phyloP scores from a whole-genome alignment of 2,888 invertebrate species.

The Euspilapteryx auroguttella region DNA sequence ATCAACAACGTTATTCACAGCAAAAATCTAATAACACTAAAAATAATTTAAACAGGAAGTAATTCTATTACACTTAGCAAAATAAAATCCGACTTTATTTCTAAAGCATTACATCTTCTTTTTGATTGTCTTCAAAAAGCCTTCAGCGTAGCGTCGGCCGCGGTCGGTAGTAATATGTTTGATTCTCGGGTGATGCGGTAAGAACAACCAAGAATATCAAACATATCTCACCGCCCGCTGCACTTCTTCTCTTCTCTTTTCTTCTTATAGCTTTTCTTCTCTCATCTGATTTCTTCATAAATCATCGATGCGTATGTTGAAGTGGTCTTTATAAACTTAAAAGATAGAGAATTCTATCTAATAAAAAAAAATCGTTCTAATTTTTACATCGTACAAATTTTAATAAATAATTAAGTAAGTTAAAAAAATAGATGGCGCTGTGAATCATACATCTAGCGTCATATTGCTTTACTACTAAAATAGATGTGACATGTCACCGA shows the following conservation, averaged over 20 bases:
- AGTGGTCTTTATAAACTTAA: too few species aligned
- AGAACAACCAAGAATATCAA: slow-evolving; percentile 99
- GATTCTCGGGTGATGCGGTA: slow-evolving; percentile 92
- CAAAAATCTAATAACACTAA: too few species aligned
- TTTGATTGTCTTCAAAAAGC: slow-evolving; percentile 6
- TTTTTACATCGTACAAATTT: too few species aligned
- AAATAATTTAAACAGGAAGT: too few species aligned
- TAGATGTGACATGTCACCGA: too few species aligned
- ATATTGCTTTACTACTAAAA: too few species aligned
- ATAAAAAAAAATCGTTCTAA: too few species aligned
- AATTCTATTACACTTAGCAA: too few species aligned
- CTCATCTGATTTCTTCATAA: background rate
- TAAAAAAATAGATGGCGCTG: background rate
- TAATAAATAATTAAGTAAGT: too few species aligned
- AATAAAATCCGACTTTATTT: too few species aligned
- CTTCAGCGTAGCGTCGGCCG: slow-evolving; percentile 9
- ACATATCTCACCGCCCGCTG: slow-evolving; percentile 89
- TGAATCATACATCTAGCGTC: background rate
- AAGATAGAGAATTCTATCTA: too few species aligned
- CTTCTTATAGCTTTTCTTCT: slow-evolving; percentile 1
- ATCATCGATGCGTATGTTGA: background rate
- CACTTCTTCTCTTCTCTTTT: slow-evolving; percentile 9
- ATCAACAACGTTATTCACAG: too few species aligned
- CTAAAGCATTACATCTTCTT: background rate
- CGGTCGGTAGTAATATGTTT: slow-evolving; percentile 97